These are phyloP conservation scores for Nomada flava DNA, from an alignment of 2,888 invertebrate species.

Conservation along the genomic window DNA sequence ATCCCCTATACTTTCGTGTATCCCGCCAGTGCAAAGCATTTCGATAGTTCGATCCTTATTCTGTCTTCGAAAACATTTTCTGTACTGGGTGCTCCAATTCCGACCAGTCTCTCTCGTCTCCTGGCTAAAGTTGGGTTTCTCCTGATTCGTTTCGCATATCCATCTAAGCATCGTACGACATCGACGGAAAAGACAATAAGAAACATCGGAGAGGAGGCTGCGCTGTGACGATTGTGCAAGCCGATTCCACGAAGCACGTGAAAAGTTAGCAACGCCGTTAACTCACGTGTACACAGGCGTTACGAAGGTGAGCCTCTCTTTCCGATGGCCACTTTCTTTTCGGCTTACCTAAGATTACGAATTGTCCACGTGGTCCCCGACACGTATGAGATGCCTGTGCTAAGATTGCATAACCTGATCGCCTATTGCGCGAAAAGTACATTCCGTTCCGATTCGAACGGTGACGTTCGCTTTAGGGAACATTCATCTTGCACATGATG, in stretches of 20 bases:
- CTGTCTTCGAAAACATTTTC: not conserved
- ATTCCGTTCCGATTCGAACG: not conserved
- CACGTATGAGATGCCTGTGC: slow-evolving; percentile 63
- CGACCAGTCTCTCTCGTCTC: not conserved
- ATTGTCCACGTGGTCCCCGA: slow-evolving; percentile 73
- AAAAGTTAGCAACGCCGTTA: slow-evolving; percentile 63
- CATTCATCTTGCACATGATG: no score
- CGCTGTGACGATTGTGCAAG: slow-evolving; percentile 48
- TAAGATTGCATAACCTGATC: slow-evolving; percentile 47
- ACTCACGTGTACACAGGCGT: slow-evolving; percentile 68
- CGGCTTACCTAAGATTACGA: slow-evolving; percentile 75
- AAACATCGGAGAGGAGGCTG: slow-evolving; percentile 39
- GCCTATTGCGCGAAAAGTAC: slow-evolving; percentile 1
- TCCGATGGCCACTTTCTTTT: slow-evolving; percentile 78
- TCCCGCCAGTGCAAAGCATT: not conserved
- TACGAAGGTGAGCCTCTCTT: slow-evolving; percentile 71
- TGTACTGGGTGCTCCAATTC: not conserved
- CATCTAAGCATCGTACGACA: slow-evolving; percentile 14
- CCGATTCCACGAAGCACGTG: slow-evolving; percentile 66
- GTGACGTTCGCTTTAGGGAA: not conserved
- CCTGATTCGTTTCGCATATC: not conserved
- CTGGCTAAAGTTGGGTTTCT: no score
- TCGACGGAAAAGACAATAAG: slow-evolving; percentile 5
- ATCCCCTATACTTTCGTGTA: no score
- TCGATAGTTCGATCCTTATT: not conserved